Base-by-base conservation (phyloP, 1,140 invertebrate genomes). In the Trichonephila clavipes region DNA sequence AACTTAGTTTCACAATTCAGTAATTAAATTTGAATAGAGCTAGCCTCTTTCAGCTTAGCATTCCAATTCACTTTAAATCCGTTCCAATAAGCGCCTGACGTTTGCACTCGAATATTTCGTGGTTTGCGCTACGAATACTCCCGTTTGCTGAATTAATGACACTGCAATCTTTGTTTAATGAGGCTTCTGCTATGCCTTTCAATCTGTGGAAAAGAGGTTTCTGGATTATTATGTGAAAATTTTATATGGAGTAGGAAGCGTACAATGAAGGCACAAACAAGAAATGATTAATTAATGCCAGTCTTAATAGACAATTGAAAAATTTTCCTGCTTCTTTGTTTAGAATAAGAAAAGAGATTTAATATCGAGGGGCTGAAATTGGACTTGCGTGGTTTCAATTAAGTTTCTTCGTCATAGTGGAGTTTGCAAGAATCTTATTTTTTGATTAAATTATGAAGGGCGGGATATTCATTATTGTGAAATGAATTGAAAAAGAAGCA, bases 1-100 rank as follows among this genome's bases (percentile, higher is more conserved):
- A 85, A 61, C 82, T 85, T 59, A 58, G 40, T 61, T 85, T 85
- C 58, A 85, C 82, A 85, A 61, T 85, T 85, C 40, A 59, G 82
- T 85, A 85, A 85, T 85, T 85, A 85, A 85, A 85, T 85, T 85
- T 61, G 82, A 85, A 85, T 51, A n/a, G 44, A 85, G 82, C 69
- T 77, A 58, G 64, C 64, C 64, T 69, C 8, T 10, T n/a, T 19
- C 19, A n/a, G 64, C 64, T 21, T 24, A 24, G 21, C 64, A 24
- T 69, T 59, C 44, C 82, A 85, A 61, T 85, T 51, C 82, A 59
- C 58, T 61, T 85, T 83, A 51, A 85, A 61, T 85, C 82, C 21
- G 44, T 61, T 58, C 82, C 82, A 61, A 85, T 85, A n/a, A 59
- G 82, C 82, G 44, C 12, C 28, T 77, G 69, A 77, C 69, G 69